Conservation (phyloP, 1,140 invertebrate genomes). For the Microplitis mediator region DNA sequence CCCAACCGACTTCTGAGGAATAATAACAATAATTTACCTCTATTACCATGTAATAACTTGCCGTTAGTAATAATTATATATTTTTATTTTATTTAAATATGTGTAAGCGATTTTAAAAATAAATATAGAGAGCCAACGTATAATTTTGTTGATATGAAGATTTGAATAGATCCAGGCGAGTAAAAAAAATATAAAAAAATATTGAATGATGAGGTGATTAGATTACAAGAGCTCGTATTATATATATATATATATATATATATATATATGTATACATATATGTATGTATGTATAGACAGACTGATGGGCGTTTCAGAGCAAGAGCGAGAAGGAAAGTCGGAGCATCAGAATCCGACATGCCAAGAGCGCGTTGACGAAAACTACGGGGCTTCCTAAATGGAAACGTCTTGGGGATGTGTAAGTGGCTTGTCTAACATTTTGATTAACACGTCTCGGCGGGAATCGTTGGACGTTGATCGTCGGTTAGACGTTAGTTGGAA, state of each 20-base stretch:
- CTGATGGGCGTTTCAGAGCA: not conserved
- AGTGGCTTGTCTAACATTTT: conserved; percentile 65
- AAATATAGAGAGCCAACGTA: not conserved
- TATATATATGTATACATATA: no score
- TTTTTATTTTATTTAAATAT: no score
- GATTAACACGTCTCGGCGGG: conserved; percentile 61
- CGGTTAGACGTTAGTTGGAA: not conserved
- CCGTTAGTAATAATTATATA: no score
- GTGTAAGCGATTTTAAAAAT: no score
- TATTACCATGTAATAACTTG: no score
- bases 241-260: no score
- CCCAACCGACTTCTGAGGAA: no score
- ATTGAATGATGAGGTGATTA: not conserved
- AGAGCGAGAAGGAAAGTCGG: not conserved
- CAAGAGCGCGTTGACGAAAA: conserved; percentile 24
- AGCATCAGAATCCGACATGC: not conserved
- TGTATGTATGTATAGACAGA: no score
- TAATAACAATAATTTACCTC: no score
- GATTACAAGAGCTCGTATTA: not conserved
- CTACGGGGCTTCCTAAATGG: conserved; percentile 53
- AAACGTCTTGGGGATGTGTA: conserved; percentile 61
- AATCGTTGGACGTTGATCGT: not conserved
- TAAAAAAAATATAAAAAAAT: not conserved
- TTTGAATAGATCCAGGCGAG: not conserved
- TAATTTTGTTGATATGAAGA: not conserved